A percentile compares a stretch with the other conserved stretches of the same genome.
Conservation (phyloP, 2,797 vertebrate genomes). For the Gymnopithys bicolor region DNA sequence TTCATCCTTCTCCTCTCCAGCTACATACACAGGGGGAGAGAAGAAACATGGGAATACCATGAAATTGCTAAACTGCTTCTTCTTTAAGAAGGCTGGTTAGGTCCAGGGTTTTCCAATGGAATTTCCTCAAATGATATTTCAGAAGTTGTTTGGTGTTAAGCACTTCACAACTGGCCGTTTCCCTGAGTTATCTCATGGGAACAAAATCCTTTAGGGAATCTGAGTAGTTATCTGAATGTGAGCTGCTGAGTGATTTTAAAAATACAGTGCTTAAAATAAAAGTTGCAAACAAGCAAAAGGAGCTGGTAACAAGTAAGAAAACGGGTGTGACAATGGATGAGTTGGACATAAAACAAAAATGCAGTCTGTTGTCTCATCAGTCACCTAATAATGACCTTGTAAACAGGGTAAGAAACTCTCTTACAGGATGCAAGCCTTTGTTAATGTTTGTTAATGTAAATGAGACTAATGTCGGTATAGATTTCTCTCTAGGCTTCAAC, state of each 20-base stretch:
- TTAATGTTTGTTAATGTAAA: background rate
- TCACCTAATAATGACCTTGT: background rate
- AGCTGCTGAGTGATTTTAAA: background rate
- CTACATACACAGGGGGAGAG: background rate
- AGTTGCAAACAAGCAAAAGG: background rate
- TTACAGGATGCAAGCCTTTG: background rate
- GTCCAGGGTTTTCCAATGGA: background rate
- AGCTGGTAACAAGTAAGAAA: background rate
- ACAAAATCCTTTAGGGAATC: background rate
- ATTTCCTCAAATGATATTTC: background rate
- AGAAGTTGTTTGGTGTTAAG: background rate
- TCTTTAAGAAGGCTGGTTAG: background rate
- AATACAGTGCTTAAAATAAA: background rate
- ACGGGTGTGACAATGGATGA: background rate
- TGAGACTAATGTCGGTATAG: background rate
- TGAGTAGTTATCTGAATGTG: background rate
- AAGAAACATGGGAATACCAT: background rate
- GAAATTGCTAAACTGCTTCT: background rate
- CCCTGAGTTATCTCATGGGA: background rate
- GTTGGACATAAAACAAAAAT: background rate
- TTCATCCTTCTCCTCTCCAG: background rate
- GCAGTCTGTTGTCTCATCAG: background rate
- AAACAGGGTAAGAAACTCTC: background rate
- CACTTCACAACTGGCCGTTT: background rate
- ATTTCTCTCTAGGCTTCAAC: background rate